Conservation (phyloP, 2,797 vertebrate genomes). For the Remorina albescens region DNA sequence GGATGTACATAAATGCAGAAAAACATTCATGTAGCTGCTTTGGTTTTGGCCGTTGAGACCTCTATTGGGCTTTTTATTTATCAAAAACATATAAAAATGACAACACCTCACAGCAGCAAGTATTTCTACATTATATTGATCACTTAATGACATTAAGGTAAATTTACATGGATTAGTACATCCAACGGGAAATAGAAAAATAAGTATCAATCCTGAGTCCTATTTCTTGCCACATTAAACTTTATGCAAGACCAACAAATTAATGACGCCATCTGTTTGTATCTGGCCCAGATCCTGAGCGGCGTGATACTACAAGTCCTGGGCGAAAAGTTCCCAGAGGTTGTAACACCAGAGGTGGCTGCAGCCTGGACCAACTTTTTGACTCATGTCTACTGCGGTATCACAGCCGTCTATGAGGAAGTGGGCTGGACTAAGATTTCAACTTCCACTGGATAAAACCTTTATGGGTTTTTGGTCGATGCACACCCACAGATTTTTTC, state of each 20-base stretch:
- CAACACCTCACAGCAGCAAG: no score
- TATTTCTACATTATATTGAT: neutral
- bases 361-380: slow-evolving; percentile 93
- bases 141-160: neutral
- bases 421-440: slow-evolving; percentile 90
- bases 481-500: slow-evolving; percentile 15
- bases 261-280: neutral
- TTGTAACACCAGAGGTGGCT: slow-evolving; percentile 88
- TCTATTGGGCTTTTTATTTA: no score
- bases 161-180: neutral
- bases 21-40: neutral
- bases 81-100: no score
- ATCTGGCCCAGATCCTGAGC: slow-evolving; percentile 86
- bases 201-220: neutral
- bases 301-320: slow-evolving; percentile 94
- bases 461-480: slow-evolving; percentile 3
- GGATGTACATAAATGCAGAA: neutral
- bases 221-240: neutral
- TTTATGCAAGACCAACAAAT: neutral
- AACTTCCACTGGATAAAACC: slow-evolving; percentile 69
- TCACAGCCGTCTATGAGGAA: slow-evolving; percentile 90
- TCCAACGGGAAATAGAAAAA: neutral
- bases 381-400: slow-evolving; percentile 84
- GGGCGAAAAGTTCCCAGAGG: slow-evolving; percentile 87
- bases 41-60: neutral